Conservation (phyloP, 2,888 invertebrate species). For the Drosophila planitibia region DNA sequence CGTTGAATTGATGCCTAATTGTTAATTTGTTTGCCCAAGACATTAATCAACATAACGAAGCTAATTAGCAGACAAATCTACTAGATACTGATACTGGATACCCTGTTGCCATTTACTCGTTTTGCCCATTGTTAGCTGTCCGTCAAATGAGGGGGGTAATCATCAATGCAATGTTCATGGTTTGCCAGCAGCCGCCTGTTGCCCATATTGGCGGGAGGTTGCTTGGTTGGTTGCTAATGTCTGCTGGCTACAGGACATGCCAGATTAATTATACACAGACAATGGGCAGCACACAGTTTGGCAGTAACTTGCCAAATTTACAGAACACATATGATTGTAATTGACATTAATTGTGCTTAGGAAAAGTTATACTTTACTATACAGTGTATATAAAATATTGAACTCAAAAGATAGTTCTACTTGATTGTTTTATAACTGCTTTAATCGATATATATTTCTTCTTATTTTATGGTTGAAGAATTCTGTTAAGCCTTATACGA, state of each 20-base stretch:
- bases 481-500: background rate
- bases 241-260: background rate
- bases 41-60: constrained; percentile 59
- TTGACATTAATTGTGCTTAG: background rate
- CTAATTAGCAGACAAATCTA: constrained; percentile 54
- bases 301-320: background rate
- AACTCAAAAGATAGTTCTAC: background rate
- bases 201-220: background rate
- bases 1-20: constrained; percentile 35
- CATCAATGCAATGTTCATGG: constrained; percentile 23
- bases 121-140: background rate
- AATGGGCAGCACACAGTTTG: background rate
- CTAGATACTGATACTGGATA: constrained; percentile 16
- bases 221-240: background rate
- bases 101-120: background rate
- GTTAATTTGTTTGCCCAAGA: constrained; percentile 28
- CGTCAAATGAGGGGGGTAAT: constrained; percentile 3
- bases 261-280: constrained; percentile 1
- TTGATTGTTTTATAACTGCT: background rate
- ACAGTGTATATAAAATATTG: background rate
- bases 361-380: background rate
- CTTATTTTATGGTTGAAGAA: background rate
- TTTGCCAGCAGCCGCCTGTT: no score
- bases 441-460: background rate
- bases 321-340: background rate